Base-by-base conservation (phyloP, 1,140 invertebrate genomes). In the Vanessa atalanta region DNA sequence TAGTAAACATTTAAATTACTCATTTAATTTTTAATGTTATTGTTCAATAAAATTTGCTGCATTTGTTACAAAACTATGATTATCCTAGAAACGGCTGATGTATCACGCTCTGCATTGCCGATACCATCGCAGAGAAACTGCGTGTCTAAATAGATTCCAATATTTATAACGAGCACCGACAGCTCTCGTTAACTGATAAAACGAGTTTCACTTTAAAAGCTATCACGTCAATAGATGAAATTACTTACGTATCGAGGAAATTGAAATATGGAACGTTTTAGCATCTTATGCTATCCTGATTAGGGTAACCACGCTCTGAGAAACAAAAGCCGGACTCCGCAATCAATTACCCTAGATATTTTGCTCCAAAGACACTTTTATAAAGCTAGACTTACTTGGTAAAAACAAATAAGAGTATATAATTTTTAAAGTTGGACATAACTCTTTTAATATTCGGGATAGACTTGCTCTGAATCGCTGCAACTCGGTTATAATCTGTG, bases 61-160 rank as follows among this genome's bases (percentile, higher is more conserved):
- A 51, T 6, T 51, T n/a, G 13, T 8, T n/a, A n/a, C n/a, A 51
- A n/a, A 14, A 51, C 7, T 51, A 51, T 37, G 31, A 16, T 67
- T 57, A 69, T 69, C 51, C 31, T 69, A 69, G 65, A 67, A 51
- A 69, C 53, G 50, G 23, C 50, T 60, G 47, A 60, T 31, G 47
- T 15, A 69, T 60, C 51, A 68, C 65, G 51, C 31, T 43, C 66
- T 26, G 66, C 66, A 61, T 37, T 61, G 66, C 15, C 57, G 31
- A 68, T 68, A 68, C 37, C 66, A 68, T 55, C 55, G 53, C 51
- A n/a, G 66, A 47, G 51, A 60, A 69, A 69, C 51, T 69, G 66
- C 66, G 55, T 68, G 66, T 23, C 50, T 68, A 57, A 53, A 57
- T 69, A 69, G 51, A 69, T 69, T 53, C 53, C 53, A 60, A 69